These are phyloP conservation scores for Mesorhabditis belari DNA, from an alignment of 2,888 invertebrate species.

Conservation along the genomic window DNA sequence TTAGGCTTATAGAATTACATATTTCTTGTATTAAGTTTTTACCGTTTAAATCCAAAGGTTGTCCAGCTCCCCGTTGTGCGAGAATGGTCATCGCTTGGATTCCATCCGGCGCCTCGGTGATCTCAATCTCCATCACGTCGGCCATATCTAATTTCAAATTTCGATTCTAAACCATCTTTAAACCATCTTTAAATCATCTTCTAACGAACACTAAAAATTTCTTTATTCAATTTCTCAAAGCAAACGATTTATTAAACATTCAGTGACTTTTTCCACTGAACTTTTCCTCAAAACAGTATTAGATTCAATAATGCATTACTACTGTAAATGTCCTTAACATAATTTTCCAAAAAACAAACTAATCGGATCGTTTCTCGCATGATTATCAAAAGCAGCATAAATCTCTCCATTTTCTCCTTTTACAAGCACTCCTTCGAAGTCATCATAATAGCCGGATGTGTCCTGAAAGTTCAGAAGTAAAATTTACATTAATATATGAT, in stretches of 20 bases:
- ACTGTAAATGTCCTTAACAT: background rate
- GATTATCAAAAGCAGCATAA: background rate
- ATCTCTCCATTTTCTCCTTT: background rate
- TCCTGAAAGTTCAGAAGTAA: too few species aligned
- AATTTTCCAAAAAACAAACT: background rate
- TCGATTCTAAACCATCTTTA: too few species aligned
- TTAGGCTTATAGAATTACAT: too few species aligned
- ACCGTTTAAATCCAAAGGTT: background rate
- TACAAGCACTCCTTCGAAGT: background rate
- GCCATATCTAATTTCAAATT: background rate
- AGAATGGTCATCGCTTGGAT: background rate
- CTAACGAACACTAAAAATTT: too few species aligned
- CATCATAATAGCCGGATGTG: background rate
- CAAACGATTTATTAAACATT: too few species aligned
- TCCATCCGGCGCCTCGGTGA: background rate
- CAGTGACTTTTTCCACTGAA: too few species aligned
- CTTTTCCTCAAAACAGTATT: too few species aligned
- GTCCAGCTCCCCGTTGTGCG: background rate
- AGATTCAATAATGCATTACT: too few species aligned
- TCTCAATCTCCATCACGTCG: background rate
- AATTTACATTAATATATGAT: too few species aligned
- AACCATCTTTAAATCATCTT: too few species aligned
- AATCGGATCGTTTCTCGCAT: background rate
- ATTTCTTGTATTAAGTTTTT: too few species aligned
- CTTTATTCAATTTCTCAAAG: too few species aligned